phyloP scores from a whole-genome alignment of 2,797 vertebrate species.

The Gallirallus australis region DNA sequence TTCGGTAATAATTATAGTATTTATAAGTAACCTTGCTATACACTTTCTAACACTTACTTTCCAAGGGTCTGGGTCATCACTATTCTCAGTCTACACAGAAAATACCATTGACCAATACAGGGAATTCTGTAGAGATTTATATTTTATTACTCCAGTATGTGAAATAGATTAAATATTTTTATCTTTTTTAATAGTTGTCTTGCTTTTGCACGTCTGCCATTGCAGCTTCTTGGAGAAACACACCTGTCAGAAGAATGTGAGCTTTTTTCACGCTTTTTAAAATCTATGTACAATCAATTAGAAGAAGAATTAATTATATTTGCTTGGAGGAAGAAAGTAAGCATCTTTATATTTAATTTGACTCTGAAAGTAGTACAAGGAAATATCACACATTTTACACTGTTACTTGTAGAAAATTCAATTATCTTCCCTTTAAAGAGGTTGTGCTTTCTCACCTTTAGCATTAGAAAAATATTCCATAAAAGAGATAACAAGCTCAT shows the following conservation, averaged over 20 bases:
- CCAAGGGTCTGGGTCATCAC: not conserved
- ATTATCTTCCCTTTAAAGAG: not conserved
- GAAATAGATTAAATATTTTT: not conserved
- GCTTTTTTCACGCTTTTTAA: slow-evolving; percentile 13
- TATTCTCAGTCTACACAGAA: not conserved
- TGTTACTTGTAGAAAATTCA: not conserved
- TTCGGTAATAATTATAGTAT: not conserved
- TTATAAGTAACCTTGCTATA: not conserved
- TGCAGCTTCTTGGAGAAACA: not conserved
- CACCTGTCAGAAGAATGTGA: not conserved
- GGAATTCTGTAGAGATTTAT: not conserved
- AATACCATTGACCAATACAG: not conserved
- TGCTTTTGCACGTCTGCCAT: not conserved
- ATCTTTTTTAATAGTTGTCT: not conserved
- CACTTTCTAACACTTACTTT: not conserved
- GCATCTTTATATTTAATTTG: not conserved
- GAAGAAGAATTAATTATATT: not conserved
- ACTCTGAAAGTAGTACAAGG: not conserved
- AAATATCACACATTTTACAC: not conserved
- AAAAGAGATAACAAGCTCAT: not conserved
- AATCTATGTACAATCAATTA: not conserved
- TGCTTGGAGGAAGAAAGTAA: not conserved
- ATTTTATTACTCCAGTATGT: not conserved
- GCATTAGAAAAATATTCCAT: not conserved
- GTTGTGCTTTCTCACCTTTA: not conserved